Conservation (phyloP, 2,888 invertebrate species). For the Harpalus rufipes region DNA sequence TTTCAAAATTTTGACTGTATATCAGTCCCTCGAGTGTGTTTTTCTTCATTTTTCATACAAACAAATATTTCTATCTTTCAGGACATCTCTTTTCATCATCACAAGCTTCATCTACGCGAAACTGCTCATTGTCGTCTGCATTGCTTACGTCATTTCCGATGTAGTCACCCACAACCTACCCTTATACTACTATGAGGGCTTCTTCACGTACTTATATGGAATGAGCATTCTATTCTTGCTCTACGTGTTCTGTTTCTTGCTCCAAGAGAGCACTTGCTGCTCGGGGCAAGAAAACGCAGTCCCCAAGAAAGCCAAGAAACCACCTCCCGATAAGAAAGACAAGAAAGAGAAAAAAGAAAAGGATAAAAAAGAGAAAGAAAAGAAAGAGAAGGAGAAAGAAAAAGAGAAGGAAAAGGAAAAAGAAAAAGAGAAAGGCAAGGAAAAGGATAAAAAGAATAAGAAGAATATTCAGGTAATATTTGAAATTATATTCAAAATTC, state of each 20-base stretch:
- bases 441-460: conserved; percentile 74
- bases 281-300: conserved; percentile 82
- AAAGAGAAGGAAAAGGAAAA: conserved; percentile 81
- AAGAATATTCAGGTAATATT: conserved; percentile 78
- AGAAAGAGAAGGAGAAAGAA: conserved; percentile 82
- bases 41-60: neutral
- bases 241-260: conserved; percentile 96
- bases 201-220: conserved; percentile 96
- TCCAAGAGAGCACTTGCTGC: conserved; percentile 94
- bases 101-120: conserved; percentile 98
- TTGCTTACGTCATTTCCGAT: conserved; percentile 96
- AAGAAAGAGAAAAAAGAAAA: conserved; percentile 81
- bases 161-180: conserved; percentile 95
- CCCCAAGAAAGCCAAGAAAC: conserved; percentile 78
- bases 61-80: conserved; percentile 78
- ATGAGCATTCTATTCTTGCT: conserved; percentile 95
- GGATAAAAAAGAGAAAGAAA: conserved; percentile 80
- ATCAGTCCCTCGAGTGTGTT: too few relatives aligned
- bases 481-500: conserved; percentile 14
- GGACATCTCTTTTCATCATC: conserved; percentile 96
- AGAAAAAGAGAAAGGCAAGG: conserved; percentile 74
- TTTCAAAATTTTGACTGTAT: too few relatives aligned
- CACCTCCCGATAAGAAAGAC: conserved; percentile 77
- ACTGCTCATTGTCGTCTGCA: conserved; percentile 94
- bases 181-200: conserved; percentile 95